Evolutionary conservation across 2,888 invertebrate genomes (phyloP).

Genomic region (Neocrepidodera transversa): DNA sequence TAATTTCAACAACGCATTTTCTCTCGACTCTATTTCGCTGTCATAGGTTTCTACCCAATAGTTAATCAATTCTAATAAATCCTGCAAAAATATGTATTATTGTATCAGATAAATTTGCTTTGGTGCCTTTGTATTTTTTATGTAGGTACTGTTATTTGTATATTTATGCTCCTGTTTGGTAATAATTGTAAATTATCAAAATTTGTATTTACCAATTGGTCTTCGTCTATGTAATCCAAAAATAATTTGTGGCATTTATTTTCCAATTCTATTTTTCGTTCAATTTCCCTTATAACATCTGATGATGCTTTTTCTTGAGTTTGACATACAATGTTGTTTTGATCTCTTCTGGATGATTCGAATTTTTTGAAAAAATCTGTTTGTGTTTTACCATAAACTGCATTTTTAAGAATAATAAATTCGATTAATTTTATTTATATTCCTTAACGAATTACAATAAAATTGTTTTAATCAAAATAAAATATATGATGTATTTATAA

Average conservation of each 20-base stretch:
- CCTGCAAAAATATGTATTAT: slow-evolving; percentile 41
- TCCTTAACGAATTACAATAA: background rate
- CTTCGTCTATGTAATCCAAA: slow-evolving; percentile 47
- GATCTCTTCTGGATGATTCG: slow-evolving; percentile 49
- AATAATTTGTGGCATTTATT: slow-evolving; percentile 48
- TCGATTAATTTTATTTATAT: no score
- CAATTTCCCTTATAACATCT: slow-evolving; percentile 38
- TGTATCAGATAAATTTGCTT: no score
- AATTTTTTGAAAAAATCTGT: slow-evolving; percentile 45
- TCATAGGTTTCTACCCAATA: slow-evolving; percentile 54
- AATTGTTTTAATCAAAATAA: background rate
- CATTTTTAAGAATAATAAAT: no score
- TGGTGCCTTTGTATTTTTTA: no score
- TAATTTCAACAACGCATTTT: slow-evolving; percentile 45
- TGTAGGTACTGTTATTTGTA: no score
- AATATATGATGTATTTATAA: no score
- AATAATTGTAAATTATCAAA: no score
- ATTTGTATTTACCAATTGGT: no score
- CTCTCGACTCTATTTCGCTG: slow-evolving; percentile 48
- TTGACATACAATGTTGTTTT: slow-evolving; percentile 45
- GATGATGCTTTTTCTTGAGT: slow-evolving; percentile 40
- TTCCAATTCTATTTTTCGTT: slow-evolving; percentile 44
- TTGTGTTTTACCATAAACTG: slow-evolving; percentile 37
- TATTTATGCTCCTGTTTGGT: no score
- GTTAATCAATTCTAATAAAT: slow-evolving; percentile 48